Evolutionary conservation across 2,888 invertebrate genomes (phyloP).

Genomic region (Lepidocyrtoides sp.): DNA sequence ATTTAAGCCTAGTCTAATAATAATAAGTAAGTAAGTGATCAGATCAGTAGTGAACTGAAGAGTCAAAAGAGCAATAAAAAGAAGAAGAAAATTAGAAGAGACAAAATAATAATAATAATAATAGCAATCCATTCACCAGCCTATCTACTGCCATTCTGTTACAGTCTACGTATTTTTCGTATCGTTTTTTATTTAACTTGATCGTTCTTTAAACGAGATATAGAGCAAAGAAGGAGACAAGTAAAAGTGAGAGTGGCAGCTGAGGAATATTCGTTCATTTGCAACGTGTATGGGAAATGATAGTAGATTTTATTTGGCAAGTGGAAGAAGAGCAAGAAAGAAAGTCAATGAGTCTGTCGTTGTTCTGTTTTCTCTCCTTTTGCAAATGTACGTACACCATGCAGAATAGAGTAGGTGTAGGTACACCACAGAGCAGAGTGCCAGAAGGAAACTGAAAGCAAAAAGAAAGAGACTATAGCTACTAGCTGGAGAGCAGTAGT

Average conservation of each 20-base stretch:
- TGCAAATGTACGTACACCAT: not conserved
- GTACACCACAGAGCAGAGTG: slow-evolving; percentile 31
- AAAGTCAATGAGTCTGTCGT: slow-evolving; percentile 30
- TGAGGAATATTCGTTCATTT: slow-evolving; percentile 60
- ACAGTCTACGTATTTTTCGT: not conserved
- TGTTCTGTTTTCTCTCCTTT: not conserved
- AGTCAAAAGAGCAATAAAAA: not conserved
- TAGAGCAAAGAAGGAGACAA: not conserved
- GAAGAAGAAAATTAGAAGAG: not conserved
- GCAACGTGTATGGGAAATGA: not conserved
- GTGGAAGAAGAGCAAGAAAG: slow-evolving; percentile 6
- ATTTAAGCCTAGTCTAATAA: no score
- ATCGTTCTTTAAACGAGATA: slow-evolving; percentile 17
- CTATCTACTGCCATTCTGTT: not conserved
- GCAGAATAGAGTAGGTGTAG: not conserved
- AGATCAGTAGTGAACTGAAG: no score
- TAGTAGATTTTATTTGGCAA: slow-evolving; percentile 68
- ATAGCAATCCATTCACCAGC: slow-evolving; percentile 41
- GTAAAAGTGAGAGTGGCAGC: slow-evolving; percentile 32
- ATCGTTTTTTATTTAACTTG: not conserved
- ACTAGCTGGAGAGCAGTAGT: not conserved
- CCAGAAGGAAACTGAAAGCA: slow-evolving; percentile 28
- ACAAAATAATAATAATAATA: slow-evolving; percentile 54
- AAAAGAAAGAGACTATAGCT: not conserved
- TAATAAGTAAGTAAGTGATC: no score